Evolutionary conservation across 2,113 vertebrate genomes (phyloP).

Genomic region (Pan paniscus): DNA sequence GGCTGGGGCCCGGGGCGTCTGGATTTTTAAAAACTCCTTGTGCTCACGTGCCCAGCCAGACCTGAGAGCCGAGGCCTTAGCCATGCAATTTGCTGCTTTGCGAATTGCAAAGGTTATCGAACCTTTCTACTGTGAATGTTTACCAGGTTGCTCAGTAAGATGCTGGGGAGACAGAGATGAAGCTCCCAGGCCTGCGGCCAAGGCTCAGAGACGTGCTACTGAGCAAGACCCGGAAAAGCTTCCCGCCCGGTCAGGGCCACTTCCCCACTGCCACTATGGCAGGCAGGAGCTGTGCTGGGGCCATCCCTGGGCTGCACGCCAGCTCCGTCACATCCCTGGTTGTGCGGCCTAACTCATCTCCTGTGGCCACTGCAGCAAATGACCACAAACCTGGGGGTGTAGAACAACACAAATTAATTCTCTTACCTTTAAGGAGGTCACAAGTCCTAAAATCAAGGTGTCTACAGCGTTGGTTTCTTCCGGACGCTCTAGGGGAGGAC

Average conservation of each 20-base stretch:
- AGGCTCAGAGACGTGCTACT: not conserved
- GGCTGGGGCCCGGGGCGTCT: not conserved
- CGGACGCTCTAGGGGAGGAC: not conserved
- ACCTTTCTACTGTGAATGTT: not conserved
- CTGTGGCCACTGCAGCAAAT: not conserved
- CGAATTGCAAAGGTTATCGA: no score
- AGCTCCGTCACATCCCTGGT: rapidly evolving
- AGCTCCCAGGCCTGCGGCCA: not conserved
- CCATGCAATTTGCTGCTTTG: not conserved
- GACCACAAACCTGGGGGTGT: not conserved
- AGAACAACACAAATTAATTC: not conserved
- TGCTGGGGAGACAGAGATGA: no score
- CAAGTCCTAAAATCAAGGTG: not conserved
- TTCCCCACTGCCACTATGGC: not conserved
- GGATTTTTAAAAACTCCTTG: not conserved
- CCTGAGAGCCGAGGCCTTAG: rapidly evolving
- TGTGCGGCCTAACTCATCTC: rapidly evolving
- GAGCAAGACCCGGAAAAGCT: not conserved
- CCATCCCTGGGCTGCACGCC: not conserved
- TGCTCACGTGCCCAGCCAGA: not conserved
- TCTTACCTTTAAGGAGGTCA: not conserved
- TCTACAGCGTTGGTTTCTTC: not conserved
- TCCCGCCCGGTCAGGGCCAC: not conserved
- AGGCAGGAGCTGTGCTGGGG: not conserved
- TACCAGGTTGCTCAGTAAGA: not conserved